Evolutionary conservation across 2,888 invertebrate species (phyloP).

Genomic region (Caenorhabditis becei): DNA sequence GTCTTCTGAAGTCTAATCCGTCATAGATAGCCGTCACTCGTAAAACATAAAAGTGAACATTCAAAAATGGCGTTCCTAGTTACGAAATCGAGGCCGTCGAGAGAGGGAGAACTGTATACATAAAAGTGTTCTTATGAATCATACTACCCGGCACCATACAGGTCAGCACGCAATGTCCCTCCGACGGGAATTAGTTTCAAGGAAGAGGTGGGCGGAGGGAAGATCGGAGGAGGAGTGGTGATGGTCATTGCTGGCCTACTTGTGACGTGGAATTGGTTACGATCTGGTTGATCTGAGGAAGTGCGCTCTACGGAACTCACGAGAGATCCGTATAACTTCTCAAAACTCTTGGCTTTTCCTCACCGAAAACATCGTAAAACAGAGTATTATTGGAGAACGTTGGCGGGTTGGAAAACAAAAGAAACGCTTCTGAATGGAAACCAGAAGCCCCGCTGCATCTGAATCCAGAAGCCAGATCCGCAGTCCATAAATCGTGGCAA

Average conservation of each 20-base stretch:
- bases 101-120: neutral
- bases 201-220: neutral
- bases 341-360: no score
- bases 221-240: no score
- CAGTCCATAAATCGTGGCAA: neutral
- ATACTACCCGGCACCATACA: neutral
- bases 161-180: neutral
- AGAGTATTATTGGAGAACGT: neutral
- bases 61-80: no score
- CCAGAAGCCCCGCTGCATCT: neutral
- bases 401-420: neutral
- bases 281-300: neutral
- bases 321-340: no score
- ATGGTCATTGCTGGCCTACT: neutral
- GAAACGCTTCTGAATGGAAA: neutral
- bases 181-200: neutral
- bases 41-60: no score
- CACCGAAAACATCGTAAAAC: neutral
- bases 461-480: neutral
- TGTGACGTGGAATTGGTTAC: neutral
- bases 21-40: no score
- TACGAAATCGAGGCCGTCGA: no score
- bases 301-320: no score
- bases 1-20: no score
- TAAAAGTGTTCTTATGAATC: constrained; percentile 26